Conservation (phyloP, 2,113 vertebrate species). For the Apteryx owenii region DNA sequence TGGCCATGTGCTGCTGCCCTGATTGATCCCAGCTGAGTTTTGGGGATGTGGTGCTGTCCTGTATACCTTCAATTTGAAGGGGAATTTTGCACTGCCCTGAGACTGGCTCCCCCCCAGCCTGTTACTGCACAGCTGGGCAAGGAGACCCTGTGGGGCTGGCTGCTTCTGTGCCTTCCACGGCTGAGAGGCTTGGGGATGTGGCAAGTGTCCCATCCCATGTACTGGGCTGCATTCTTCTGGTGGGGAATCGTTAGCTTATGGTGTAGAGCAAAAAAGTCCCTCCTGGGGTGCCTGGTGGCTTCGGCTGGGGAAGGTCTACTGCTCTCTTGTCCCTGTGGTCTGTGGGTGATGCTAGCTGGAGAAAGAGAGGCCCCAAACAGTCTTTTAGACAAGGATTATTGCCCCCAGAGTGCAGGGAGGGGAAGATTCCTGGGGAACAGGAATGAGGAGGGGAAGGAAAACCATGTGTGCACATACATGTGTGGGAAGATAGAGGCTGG, state of each 20-base stretch:
- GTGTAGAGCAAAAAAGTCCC: neutral
- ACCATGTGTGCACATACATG: accelerated
- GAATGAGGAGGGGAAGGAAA: neutral
- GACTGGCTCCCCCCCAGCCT: neutral
- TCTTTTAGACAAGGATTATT: neutral
- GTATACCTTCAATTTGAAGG: neutral
- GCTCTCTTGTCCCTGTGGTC: neutral
- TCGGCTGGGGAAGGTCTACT: neutral
- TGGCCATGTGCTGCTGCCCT: neutral
- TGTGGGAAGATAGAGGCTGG: neutral
- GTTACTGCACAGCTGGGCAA: neutral
- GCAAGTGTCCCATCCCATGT: too few relatives aligned
- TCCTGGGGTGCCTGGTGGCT: neutral
- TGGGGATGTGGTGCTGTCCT: too few relatives aligned
- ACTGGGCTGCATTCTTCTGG: neutral
- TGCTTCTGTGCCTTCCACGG: too few relatives aligned
- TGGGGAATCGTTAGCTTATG: neutral
- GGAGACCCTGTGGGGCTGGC: neutral
- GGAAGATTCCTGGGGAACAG: neutral
- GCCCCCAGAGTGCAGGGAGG: neutral
- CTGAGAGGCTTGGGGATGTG: too few relatives aligned
- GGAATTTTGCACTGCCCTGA: neutral
- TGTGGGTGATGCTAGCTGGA: neutral
- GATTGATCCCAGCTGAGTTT: neutral
- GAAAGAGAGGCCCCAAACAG: neutral